Evolutionary conservation across 2,888 invertebrate genomes (phyloP).

Genomic region (Epsilonema sp.): DNA sequence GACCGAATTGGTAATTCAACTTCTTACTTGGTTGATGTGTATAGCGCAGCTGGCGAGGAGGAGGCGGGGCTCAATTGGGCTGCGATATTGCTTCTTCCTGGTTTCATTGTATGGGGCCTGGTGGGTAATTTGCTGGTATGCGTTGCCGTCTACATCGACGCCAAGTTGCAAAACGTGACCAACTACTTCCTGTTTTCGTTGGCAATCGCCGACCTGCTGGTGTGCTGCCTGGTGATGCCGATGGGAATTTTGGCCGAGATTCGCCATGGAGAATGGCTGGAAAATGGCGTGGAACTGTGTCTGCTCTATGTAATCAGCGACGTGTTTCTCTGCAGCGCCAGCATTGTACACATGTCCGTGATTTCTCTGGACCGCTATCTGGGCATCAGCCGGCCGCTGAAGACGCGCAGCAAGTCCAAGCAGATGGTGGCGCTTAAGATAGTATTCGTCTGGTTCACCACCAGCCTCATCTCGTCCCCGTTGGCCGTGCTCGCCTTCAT

Average conservation of each 20-base stretch:
- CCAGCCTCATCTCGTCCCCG: slow-evolving; percentile 73
- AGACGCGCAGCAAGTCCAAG: slow-evolving; percentile 67
- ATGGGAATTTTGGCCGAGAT: slow-evolving; percentile 79
- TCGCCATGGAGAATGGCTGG: slow-evolving; percentile 56
- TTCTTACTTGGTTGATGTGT: too few species aligned
- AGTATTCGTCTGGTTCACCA: slow-evolving; percentile 73
- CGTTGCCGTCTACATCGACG: slow-evolving; percentile 70
- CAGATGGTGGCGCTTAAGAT: slow-evolving; percentile 55
- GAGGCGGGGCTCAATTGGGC: background rate
- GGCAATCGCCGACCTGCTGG: slow-evolving; percentile 76
- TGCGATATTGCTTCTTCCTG: slow-evolving; percentile 45
- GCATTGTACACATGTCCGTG: slow-evolving; percentile 40
- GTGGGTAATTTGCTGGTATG: slow-evolving; percentile 80
- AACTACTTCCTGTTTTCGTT: slow-evolving; percentile 82
- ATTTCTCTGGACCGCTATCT: slow-evolving; percentile 50
- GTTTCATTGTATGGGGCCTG: slow-evolving; percentile 68
- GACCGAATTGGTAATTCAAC: too few species aligned
- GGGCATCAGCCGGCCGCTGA: slow-evolving; percentile 74
- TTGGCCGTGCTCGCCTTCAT: slow-evolving; percentile 40
- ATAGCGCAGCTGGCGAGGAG: too few species aligned
- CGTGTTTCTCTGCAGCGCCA: slow-evolving; percentile 39
- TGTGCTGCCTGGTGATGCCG: slow-evolving; percentile 85
- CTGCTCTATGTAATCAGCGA: slow-evolving; percentile 62
- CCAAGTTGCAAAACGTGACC: slow-evolving; percentile 73
- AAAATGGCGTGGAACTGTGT: slow-evolving; percentile 40